These are phyloP conservation scores for Torymus aiolomorphi DNA, from an alignment of 2,888 invertebrate genomes.

Conservation along the genomic window DNA sequence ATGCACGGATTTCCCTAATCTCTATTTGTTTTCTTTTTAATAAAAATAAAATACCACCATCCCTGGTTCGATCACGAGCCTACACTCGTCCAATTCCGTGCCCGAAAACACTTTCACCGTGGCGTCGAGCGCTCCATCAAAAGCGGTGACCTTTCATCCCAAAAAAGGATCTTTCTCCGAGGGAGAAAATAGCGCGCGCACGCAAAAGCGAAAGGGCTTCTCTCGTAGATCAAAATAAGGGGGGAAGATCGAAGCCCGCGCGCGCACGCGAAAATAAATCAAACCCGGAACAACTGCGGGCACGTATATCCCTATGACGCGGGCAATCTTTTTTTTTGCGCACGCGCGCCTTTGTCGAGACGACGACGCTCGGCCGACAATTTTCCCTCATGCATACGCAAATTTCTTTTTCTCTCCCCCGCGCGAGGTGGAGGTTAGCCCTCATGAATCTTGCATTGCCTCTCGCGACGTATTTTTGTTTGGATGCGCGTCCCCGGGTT, in stretches of 20 bases:
- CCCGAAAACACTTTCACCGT: no score
- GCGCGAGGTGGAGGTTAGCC: neutral
- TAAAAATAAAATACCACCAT: no score
- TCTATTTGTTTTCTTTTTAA: no score
- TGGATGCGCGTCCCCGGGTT: neutral
- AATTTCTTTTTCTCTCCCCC: constrained; percentile 1
- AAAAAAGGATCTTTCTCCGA: neutral
- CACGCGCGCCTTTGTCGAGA: no score
- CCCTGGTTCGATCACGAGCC: no score
- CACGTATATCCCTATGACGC: neutral
- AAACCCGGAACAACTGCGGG: constrained; percentile 8
- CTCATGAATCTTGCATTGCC: constrained; percentile 50
- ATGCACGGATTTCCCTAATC: no score
- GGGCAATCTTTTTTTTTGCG: constrained; percentile 12
- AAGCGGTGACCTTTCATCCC: no score
- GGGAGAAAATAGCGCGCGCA: neutral
- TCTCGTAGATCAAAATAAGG: constrained; percentile 47
- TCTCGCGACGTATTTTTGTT: constrained; percentile 12
- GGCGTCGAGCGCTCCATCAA: no score
- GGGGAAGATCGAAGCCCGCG: neutral
- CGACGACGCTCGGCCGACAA: constrained; percentile 22
- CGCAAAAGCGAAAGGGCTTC: constrained; percentile 38
- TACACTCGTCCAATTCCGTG: no score
- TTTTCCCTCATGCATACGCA: constrained; percentile 32
- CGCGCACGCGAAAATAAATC: constrained; percentile 54